These are phyloP conservation scores for Tetranychus cinnabarinus DNA, from an alignment of 1,140 invertebrate species.

Conservation along the genomic window DNA sequence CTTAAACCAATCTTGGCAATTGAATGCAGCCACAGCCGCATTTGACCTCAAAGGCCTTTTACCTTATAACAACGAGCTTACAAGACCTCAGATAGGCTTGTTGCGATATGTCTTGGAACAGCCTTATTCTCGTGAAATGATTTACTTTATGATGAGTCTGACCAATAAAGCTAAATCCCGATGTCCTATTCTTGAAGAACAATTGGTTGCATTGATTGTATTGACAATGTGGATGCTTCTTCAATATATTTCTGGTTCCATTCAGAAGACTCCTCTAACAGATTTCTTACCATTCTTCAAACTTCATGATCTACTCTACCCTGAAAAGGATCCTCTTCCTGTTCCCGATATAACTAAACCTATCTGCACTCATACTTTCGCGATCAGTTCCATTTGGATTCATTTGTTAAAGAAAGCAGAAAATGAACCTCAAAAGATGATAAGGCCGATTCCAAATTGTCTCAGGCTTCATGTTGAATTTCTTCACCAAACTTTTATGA, in stretches of 20 bases:
- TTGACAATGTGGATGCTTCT: conserved; percentile 87
- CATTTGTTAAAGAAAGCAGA: conserved; percentile 81
- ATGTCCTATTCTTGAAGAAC: conserved; percentile 69
- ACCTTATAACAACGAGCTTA: conserved; percentile 67
- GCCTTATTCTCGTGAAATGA: conserved; percentile 85
- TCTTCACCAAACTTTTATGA: conserved; percentile 36
- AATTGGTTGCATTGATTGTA: conserved; percentile 72
- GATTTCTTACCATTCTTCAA: conserved; percentile 76
- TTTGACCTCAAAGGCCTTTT: conserved; percentile 72
- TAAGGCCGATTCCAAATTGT: conserved; percentile 50
- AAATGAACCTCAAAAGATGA: conserved; percentile 42
- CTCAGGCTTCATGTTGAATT: conserved; percentile 42
- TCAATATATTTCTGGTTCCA: conserved; percentile 87
- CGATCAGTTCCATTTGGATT: conserved; percentile 85
- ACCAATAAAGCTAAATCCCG: conserved; percentile 72
- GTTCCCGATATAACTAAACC: conserved; percentile 63
- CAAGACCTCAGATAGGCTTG: conserved; percentile 64
- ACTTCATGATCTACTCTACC: conserved; percentile 72
- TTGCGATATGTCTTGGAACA: conserved; percentile 76
- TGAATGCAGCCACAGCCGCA: conserved; percentile 60
- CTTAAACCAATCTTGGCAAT: conserved; percentile 46
- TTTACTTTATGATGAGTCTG: conserved; percentile 73
- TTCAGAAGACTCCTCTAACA: conserved; percentile 63
- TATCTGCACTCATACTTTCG: conserved; percentile 69
- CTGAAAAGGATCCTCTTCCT: conserved; percentile 63